Base-by-base conservation (phyloP, 2,888 invertebrate genomes). In the Petrolisthes cinctipes region DNA sequence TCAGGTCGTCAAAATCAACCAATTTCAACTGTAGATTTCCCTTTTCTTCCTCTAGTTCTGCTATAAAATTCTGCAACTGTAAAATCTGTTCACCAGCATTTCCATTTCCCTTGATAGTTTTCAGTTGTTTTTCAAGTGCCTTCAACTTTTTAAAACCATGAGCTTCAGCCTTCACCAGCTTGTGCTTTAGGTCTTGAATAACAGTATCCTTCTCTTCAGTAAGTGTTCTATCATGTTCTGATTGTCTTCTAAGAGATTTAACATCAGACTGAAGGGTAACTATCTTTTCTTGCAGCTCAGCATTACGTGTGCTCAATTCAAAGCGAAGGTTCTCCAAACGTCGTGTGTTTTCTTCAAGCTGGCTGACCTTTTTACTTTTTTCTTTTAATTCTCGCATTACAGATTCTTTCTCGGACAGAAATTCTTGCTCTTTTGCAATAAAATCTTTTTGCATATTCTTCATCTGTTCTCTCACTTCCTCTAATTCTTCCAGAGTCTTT, bases 1-100 rank as follows among this genome's bases (percentile, higher is more conserved):
- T 90, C 53, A 89, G 76, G 75, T 95, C 95, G 92, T 96, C 96
- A 93, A 95, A 95, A 93, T 96, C 96, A 91, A 96, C 95, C 92
- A 97, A 94, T 93, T 96, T 96, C 92, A 97, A 94, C 93, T 97
- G 97, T 92, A 97, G 95, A 93, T 97, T 97, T 92, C 97, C 97
- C 93, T 97, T 97, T 93, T 97, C 97, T 93, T 97, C 97, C 93
- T 97, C 97, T 91, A 98, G 93, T 92, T 97, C 96, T 17, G 96
- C 96, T 89, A 98, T 95, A 20, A 92, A 91, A 89, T 93, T 94
- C 90, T 92, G 92, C 66, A 93, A 91, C 6, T 89, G 82, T 56
- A 91, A 87, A n/a, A 93, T 91, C 79, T 90, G 82, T 6, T 89
- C 86, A 7, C 90, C 89, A n/a, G 83, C 85, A 80, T 88, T 86